phyloP scores from a whole-genome alignment of 2,888 invertebrate species.

The Papilio elwesi region DNA sequence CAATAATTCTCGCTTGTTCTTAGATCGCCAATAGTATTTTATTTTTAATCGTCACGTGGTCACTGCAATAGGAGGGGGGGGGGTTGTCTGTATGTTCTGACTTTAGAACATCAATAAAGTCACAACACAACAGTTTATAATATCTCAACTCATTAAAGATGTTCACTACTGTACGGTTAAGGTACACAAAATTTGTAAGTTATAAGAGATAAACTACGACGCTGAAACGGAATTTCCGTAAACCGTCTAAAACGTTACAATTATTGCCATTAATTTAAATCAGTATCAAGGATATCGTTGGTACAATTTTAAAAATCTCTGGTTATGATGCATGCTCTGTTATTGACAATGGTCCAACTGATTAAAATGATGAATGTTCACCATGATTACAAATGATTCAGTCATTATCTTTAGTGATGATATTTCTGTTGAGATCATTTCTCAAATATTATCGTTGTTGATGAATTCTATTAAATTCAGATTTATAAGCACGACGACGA shows the following conservation, averaged over 20 bases:
- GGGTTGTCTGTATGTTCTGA: not conserved
- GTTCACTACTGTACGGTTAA: not conserved
- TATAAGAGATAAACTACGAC: too few relatives aligned
- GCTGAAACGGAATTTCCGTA: constrained; percentile 8
- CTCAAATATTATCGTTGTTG: too few relatives aligned
- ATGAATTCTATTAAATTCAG: not conserved
- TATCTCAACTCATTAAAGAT: not conserved
- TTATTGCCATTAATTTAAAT: constrained; percentile 21
- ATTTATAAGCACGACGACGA: constrained; percentile 16
- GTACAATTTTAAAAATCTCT: constrained; percentile 29
- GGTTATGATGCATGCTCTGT: constrained; percentile 28
- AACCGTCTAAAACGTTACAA: not conserved
- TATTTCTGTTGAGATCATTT: too few relatives aligned
- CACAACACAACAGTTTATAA: not conserved
- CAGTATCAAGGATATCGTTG: constrained; percentile 20
- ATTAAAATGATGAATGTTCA: constrained; percentile 34
- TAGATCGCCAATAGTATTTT: constrained; percentile 43
- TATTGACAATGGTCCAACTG: constrained; percentile 39
- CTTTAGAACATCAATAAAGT: not conserved
- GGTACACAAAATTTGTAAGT: too few relatives aligned
- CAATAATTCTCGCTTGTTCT: constrained; percentile 45
- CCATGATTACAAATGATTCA: not conserved
- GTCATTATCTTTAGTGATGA: not conserved
- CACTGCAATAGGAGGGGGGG: not conserved
- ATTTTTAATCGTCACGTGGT: constrained; percentile 44